phyloP scores from a whole-genome alignment of 2,797 vertebrate genomes.

The Diceros bicornis region DNA sequence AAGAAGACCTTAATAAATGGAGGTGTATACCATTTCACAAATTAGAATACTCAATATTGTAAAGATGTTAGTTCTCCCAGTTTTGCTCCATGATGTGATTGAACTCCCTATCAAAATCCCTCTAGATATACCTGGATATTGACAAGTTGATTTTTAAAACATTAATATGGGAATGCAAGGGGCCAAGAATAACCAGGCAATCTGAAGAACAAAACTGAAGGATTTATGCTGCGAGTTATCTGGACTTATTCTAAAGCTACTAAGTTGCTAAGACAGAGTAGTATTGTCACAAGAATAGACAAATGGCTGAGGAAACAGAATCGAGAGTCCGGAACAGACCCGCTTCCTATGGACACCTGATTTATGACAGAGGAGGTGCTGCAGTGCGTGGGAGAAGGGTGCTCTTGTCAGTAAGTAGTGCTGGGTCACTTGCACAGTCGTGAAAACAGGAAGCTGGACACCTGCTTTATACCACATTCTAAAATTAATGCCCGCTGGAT shows the following conservation, averaged over 20 bases:
- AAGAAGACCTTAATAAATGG: not conserved
- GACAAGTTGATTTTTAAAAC: conserved; percentile 15
- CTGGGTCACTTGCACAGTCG: not conserved
- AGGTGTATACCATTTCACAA: not conserved
- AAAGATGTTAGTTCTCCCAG: conserved; percentile 31
- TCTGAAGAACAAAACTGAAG: not conserved
- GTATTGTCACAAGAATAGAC: not conserved
- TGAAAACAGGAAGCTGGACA: not conserved
- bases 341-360: not conserved
- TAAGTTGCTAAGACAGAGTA: not conserved
- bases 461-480: not conserved
- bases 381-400: fast-evolving
- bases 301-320: not conserved
- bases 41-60: not conserved
- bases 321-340: not conserved
- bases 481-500: not conserved
- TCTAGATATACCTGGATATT: not conserved
- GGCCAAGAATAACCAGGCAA: not conserved
- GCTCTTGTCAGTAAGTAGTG: not conserved
- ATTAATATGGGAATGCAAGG: not conserved
- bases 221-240: not conserved
- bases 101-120: not conserved
- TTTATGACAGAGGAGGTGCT: not conserved
- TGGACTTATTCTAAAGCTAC: not conserved
- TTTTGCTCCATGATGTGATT: not conserved